Conservation (phyloP, 1,140 invertebrate species). For the Drosophila malerkotliana region DNA sequence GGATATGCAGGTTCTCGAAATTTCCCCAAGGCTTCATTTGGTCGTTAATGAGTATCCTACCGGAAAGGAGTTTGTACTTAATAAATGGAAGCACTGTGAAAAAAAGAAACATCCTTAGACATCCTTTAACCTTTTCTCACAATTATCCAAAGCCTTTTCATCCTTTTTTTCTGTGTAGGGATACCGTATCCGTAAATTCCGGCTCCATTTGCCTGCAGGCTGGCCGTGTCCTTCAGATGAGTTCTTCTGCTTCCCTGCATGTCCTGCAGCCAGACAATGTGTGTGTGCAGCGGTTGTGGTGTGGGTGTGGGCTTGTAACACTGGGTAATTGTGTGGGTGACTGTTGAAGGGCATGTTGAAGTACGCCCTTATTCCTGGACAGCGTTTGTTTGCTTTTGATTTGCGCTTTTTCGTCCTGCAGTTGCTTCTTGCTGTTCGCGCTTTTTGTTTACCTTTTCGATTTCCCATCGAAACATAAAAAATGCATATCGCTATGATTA, state of each 20-base stretch:
- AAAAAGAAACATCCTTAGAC: no score
- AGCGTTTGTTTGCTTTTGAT: slow-evolving; percentile 63
- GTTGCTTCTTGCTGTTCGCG: not conserved
- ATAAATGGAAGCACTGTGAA: slow-evolving; percentile 9
- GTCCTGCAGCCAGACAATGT: slow-evolving; percentile 59
- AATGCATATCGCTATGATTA: slow-evolving; percentile 61
- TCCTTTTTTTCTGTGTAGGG: not conserved
- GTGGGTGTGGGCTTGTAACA: slow-evolving; percentile 10
- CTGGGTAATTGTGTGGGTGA: slow-evolving; percentile 15
- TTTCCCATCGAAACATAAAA: slow-evolving; percentile 60
- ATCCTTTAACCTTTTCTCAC: not conserved
- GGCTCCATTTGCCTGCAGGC: slow-evolving; percentile 34
- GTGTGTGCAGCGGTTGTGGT: slow-evolving; percentile 14
- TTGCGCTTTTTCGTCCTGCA: slow-evolving; percentile 60
- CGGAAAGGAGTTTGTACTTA: slow-evolving; percentile 27
- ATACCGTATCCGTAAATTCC: slow-evolving; percentile 1
- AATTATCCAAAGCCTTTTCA: not conserved
- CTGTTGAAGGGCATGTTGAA: slow-evolving; percentile 72
- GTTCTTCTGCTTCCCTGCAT: slow-evolving; percentile 32
- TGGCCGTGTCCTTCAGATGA: slow-evolving; percentile 25
- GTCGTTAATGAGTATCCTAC: slow-evolving; percentile 24
- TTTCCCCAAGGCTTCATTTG: slow-evolving; percentile 39
- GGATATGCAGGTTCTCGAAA: slow-evolving; percentile 19
- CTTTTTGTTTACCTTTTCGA: slow-evolving; percentile 57
- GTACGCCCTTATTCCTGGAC: slow-evolving; percentile 22